These are phyloP conservation scores for Pterophyllum scalare DNA, from an alignment of 2,113 vertebrate genomes.

Conservation along the genomic window DNA sequence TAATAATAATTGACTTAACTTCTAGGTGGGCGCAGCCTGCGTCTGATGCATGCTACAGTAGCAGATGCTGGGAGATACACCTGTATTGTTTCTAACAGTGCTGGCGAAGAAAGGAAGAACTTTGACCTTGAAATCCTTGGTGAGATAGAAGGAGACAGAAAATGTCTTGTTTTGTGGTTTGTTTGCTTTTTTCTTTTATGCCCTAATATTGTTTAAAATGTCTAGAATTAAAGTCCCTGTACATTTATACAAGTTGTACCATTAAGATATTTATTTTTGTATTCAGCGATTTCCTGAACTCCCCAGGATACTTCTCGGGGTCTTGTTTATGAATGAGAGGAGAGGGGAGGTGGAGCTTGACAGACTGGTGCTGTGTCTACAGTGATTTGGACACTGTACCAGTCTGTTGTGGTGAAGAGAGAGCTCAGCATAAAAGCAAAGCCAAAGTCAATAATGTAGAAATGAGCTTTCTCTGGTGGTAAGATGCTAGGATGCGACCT, in stretches of 20 bases:
- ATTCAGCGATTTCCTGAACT: too few relatives aligned
- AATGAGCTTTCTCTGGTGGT: too few relatives aligned
- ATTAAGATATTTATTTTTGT: not conserved
- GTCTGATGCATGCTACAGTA: slow-evolving; percentile 80
- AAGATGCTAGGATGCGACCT: too few relatives aligned
- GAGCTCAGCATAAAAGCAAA: too few relatives aligned
- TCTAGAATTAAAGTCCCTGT: not conserved
- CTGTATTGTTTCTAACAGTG: slow-evolving; percentile 89
- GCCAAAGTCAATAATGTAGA: too few relatives aligned
- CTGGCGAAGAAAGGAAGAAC: slow-evolving; percentile 88
- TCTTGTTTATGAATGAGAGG: too few relatives aligned
- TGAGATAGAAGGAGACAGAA: slow-evolving; percentile 23
- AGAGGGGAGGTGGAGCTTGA: too few relatives aligned
- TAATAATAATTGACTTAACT: slow-evolving; percentile 1
- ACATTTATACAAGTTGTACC: not conserved
- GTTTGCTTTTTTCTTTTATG: not conserved
- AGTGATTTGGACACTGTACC: too few relatives aligned
- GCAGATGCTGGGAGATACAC: slow-evolving; percentile 89
- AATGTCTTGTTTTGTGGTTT: not conserved
- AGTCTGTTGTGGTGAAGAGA: too few relatives aligned
- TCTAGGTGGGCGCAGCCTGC: slow-evolving; percentile 88
- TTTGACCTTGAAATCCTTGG: slow-evolving; percentile 90
- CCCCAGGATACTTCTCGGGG: too few relatives aligned
- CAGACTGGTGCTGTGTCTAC: too few relatives aligned
- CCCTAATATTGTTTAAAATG: not conserved